A percentile compares a stretch with the other conserved stretches of the same genome.
Conservation (phyloP, 2,113 vertebrate species). For the Pelusios castaneus region DNA sequence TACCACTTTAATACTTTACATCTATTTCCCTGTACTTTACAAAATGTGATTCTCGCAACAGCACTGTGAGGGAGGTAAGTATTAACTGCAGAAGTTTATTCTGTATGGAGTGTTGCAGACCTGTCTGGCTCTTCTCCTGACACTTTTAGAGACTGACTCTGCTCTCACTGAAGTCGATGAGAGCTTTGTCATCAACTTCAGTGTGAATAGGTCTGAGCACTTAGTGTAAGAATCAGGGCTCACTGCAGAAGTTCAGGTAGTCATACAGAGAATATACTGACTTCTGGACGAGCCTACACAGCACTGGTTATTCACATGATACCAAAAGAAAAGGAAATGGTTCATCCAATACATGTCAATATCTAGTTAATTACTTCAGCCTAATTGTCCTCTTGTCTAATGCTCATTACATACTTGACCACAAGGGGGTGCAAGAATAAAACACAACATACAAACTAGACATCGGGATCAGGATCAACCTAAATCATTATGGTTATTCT, state of each 20-base stretch:
- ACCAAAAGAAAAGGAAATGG: background rate
- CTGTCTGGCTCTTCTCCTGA: background rate
- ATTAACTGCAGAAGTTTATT: background rate
- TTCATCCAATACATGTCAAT: background rate
- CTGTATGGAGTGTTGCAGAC: background rate
- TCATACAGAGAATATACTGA: too few species aligned
- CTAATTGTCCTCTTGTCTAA: background rate
- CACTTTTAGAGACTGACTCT: background rate
- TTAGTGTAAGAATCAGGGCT: background rate
- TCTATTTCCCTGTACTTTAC: background rate
- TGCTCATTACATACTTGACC: background rate
- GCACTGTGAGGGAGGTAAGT: background rate
- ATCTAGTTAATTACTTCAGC: background rate
- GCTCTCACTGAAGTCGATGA: background rate
- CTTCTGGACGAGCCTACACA: background rate
- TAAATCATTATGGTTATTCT: background rate
- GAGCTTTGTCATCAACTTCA: background rate
- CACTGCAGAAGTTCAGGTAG: background rate
- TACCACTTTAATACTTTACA: background rate
- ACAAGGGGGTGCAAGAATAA: conserved; percentile 55
- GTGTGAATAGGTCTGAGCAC: background rate
- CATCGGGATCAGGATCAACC: background rate
- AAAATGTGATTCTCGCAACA: background rate
- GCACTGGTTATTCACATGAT: background rate
- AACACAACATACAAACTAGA: background rate